These are phyloP conservation scores for Moxostoma hubbsi DNA, from an alignment of 2,797 vertebrate genomes.

Conservation along the genomic window DNA sequence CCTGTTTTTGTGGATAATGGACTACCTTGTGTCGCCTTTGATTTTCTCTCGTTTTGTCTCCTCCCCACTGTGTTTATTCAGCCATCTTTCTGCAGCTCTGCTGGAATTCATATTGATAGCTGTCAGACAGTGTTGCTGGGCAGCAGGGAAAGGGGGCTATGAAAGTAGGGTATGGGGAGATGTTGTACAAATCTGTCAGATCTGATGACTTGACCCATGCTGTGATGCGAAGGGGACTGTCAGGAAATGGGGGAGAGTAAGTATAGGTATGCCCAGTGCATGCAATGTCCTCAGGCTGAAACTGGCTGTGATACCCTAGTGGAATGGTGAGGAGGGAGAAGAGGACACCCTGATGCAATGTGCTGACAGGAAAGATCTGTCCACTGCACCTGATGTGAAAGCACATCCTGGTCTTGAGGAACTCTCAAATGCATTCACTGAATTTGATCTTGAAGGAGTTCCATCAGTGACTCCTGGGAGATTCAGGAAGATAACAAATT, in stretches of 20 bases:
- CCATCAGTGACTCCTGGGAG: not conserved
- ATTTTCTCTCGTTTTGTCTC: conserved; percentile 71
- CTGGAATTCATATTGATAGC: conserved; percentile 85
- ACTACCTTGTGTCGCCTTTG: conserved; percentile 70
- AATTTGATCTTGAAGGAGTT: not conserved
- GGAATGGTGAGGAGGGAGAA: not conserved
- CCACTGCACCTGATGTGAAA: conserved; percentile 7
- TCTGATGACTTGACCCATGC: conserved; percentile 78
- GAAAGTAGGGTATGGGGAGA: conserved; percentile 60
- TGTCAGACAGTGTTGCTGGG: conserved; percentile 73
- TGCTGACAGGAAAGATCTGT: conserved; percentile 42
- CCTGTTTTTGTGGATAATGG: conserved; percentile 73
- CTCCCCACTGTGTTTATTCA: conserved; percentile 76
- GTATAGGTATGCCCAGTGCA: conserved; percentile 81
- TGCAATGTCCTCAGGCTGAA: conserved; percentile 48
- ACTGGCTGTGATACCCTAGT: conserved; percentile 43
- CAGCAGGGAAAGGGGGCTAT: conserved; percentile 51
- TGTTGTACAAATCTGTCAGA: conserved; percentile 84
- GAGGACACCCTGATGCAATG: not conserved
- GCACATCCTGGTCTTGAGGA: conserved; percentile 4
- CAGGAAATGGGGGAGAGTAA: conserved; percentile 82
- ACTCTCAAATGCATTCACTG: not conserved
- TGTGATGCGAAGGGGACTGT: conserved; percentile 86
- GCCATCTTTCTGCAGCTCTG: conserved; percentile 73
- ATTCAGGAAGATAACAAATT: too few relatives aligned